phyloP scores from a whole-genome alignment of 2,113 vertebrate species.

The Cyanoramphus novaezelandiae region DNA sequence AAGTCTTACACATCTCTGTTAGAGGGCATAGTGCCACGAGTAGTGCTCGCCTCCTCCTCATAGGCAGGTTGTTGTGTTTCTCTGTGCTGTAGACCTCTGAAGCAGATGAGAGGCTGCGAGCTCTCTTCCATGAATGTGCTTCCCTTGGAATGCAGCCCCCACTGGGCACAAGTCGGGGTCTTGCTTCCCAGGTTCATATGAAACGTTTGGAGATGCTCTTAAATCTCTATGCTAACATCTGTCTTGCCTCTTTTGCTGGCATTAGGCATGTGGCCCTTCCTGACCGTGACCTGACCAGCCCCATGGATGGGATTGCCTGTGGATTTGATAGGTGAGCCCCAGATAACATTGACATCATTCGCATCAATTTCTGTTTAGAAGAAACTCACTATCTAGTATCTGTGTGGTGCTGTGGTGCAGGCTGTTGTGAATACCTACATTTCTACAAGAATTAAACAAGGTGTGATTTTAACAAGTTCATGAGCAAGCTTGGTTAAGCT shows the following conservation, averaged over 20 bases:
- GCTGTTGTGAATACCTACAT: accelerated
- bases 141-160: accelerated
- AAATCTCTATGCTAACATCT: background rate
- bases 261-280: background rate
- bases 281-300: background rate
- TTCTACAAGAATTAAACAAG: background rate
- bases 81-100: background rate
- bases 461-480: background rate
- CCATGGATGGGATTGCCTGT: background rate
- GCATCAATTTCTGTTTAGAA: background rate
- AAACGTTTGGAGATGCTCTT: background rate
- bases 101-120: background rate
- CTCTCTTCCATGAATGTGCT: background rate
- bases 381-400: accelerated
- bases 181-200: background rate
- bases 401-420: background rate
- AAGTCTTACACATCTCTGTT: background rate
- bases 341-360: background rate
- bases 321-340: background rate
- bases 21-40: background rate
- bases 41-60: background rate
- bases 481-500: background rate
- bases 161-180: accelerated
- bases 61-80: background rate
- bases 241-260: background rate